Conservation (phyloP, 2,797 vertebrate genomes). For the Monodelphis domestica region DNA sequence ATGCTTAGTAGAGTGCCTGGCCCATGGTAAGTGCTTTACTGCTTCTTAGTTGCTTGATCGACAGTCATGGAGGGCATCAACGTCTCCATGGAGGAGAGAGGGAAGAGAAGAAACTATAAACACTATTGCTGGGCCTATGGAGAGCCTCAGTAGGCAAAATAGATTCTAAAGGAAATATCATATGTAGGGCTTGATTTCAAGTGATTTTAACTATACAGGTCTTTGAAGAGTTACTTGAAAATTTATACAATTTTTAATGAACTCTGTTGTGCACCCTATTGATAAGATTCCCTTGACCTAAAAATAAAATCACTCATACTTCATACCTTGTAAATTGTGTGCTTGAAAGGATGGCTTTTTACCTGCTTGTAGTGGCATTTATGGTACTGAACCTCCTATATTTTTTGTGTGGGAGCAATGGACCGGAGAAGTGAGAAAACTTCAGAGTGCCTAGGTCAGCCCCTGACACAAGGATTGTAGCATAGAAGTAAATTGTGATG, state of each 20-base stretch:
- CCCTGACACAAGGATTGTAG: background rate
- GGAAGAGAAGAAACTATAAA: too few species aligned
- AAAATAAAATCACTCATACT: background rate
- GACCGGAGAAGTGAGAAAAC: background rate
- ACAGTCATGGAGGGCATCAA: too few species aligned
- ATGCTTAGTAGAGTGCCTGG: background rate
- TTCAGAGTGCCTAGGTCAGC: background rate
- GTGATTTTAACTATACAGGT: too few species aligned
- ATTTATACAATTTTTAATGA: background rate
- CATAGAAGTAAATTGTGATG: background rate
- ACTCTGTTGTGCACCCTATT: background rate
- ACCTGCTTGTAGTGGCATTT: too few species aligned
- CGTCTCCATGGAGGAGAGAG: too few species aligned
- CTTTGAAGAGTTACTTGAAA: too few species aligned
- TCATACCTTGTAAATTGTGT: background rate
- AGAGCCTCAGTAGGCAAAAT: too few species aligned
- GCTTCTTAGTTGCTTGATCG: background rate
- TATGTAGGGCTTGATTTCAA: too few species aligned
- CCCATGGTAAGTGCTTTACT: background rate
- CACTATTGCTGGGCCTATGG: too few species aligned
- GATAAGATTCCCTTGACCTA: background rate
- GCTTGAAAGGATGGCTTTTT: background rate
- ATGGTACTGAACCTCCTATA: background rate
- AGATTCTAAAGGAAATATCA: too few species aligned
- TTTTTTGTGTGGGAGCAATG: background rate